phyloP scores from a whole-genome alignment of 2,797 vertebrate genomes.

The Leptodactylus fallax region DNA sequence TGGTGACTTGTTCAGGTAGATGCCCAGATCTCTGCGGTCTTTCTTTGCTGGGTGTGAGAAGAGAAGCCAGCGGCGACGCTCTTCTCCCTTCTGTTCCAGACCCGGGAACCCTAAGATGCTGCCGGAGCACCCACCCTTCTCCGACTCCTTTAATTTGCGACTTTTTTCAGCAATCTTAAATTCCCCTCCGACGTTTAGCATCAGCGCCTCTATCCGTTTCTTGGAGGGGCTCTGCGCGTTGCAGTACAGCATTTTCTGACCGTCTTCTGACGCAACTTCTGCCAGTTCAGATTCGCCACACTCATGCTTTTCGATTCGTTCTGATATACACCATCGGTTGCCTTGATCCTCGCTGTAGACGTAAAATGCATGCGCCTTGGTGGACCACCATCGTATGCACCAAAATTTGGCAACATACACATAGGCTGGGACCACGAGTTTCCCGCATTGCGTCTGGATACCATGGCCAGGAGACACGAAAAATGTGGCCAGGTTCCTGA shows the following conservation, averaged over 20 bases:
- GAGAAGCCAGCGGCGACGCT: constrained; percentile 80
- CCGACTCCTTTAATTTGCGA: constrained; percentile 73
- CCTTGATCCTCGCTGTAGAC: constrained; percentile 82
- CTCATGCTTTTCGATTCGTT: constrained; percentile 43
- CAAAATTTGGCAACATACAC: constrained; percentile 65
- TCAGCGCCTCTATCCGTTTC: constrained; percentile 79
- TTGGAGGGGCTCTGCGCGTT: constrained; percentile 76
- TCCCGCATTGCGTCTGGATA: constrained; percentile 78
- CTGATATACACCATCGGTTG: constrained; percentile 76
- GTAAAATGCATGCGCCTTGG: constrained; percentile 75
- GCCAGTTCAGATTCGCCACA: constrained; percentile 82
- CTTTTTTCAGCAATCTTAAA: constrained; percentile 77
- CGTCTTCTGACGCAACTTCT: constrained; percentile 79
- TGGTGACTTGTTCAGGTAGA: constrained; percentile 82
- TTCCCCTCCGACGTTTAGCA: constrained; percentile 72
- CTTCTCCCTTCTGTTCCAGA: constrained; percentile 68
- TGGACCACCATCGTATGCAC: constrained; percentile 72
- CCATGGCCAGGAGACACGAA: constrained; percentile 84
- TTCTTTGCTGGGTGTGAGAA: constrained; percentile 79
- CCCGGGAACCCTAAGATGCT: constrained; percentile 80
- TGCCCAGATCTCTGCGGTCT: constrained; percentile 76
- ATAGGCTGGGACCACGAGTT: constrained; percentile 81
- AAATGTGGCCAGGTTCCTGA: constrained; percentile 80
- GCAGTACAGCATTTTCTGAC: constrained; percentile 79
- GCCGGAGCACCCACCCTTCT: constrained; percentile 78